phyloP scores from a whole-genome alignment of 2,113 vertebrate species.

The Carettochelys insculpta region DNA sequence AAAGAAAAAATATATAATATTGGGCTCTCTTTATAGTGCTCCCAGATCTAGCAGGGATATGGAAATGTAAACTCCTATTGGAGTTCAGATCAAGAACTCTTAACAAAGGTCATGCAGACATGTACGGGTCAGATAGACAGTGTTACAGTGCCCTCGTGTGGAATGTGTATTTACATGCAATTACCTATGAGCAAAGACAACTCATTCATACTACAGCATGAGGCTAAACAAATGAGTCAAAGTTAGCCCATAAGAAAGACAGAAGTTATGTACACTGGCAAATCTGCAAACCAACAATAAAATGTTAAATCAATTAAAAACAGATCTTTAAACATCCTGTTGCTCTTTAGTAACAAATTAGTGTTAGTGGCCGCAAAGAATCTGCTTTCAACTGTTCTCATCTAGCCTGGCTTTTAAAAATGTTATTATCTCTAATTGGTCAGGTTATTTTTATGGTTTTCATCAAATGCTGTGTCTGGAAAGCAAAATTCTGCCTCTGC shows the following conservation, averaged over 20 bases:
- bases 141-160: conserved; percentile 80
- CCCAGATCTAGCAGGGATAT: conserved; percentile 31
- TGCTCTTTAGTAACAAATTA: neutral
- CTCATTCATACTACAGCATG: accelerated
- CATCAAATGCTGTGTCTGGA: conserved; percentile 36
- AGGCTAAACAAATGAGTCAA: neutral
- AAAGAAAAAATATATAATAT: conserved; percentile 55
- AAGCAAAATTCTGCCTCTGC: conserved; percentile 20
- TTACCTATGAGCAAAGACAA: neutral
- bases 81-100: conserved; percentile 17
- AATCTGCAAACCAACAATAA: neutral
- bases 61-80: conserved; percentile 43
- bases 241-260: neutral
- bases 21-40: conserved; percentile 59
- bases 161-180: conserved; percentile 27
- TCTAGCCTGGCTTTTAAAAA: conserved; percentile 63
- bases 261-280: neutral
- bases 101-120: neutral
- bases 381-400: conserved; percentile 48
- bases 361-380: neutral
- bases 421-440: conserved; percentile 52
- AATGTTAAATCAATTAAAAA: conserved; percentile 32
- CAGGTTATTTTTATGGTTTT: conserved; percentile 58
- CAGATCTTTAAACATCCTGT: neutral
- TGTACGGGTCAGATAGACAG: conserved; percentile 19